Conservation (phyloP, 2,888 invertebrate species). For the Protonemura montana region DNA sequence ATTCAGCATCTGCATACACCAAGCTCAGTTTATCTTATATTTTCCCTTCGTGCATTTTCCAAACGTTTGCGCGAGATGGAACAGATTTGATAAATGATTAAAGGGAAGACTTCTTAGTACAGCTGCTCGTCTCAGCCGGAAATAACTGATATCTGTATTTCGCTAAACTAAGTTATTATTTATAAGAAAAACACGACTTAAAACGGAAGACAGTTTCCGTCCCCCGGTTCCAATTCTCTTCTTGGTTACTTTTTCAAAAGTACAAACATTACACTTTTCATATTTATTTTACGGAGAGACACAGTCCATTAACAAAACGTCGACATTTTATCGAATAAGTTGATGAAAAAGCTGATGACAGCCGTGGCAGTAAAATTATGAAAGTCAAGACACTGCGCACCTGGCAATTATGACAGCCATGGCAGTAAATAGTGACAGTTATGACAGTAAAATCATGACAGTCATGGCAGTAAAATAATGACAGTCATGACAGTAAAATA, state of each 20-base stretch:
- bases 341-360: too few species aligned
- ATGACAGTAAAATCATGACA: too few species aligned
- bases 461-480: too few species aligned
- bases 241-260: not conserved
- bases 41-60: not conserved
- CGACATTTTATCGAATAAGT: not conserved
- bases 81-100: not conserved
- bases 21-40: not conserved
- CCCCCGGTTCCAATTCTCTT: not conserved
- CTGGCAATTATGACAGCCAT: too few species aligned
- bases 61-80: not conserved
- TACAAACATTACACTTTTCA: not conserved
- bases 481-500: too few species aligned
- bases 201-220: constrained; percentile 2
- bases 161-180: constrained; percentile 5
- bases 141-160: not conserved
- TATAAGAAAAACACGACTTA: not conserved
- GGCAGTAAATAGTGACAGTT: too few species aligned
- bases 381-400: too few species aligned
- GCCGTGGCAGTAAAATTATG: too few species aligned
- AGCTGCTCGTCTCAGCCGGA: not conserved
- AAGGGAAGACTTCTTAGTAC: not conserved
- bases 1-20: not conserved
- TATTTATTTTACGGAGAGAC: not conserved
- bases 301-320: not conserved